phyloP scores from a whole-genome alignment of 2,888 invertebrate genomes.

The Conchocele bisecta region DNA sequence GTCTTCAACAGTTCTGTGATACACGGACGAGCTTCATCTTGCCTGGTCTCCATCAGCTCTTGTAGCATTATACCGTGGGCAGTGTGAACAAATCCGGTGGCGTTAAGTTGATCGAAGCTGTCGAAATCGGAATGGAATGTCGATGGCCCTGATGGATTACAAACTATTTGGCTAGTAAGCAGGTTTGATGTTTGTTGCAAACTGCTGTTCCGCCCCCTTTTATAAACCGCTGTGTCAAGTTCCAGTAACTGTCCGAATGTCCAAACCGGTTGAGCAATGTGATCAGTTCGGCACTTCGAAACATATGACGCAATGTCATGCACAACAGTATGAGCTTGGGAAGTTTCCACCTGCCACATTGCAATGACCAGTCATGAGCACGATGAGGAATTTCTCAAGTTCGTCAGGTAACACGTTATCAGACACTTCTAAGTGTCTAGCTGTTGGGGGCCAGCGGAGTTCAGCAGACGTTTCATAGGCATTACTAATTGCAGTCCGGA shows the following conservation, averaged over 20 bases:
- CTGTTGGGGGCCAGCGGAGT: constrained; percentile 8
- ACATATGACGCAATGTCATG: constrained; percentile 40
- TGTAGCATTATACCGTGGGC: constrained; percentile 65
- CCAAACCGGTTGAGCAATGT: constrained; percentile 38
- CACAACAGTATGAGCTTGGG: constrained; percentile 35
- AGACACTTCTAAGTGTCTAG: background rate
- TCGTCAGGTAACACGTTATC: background rate
- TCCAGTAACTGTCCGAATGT: constrained; percentile 44
- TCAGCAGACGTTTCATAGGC: background rate
- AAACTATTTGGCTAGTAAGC: constrained; percentile 48
- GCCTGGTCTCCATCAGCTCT: too few species aligned
- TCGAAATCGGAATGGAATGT: constrained; percentile 62
- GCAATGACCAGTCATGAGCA: constrained; percentile 8
- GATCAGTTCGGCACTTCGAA: constrained; percentile 30
- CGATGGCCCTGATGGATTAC: constrained; percentile 24
- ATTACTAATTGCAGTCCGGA: background rate
- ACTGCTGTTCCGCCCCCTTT: too few species aligned
- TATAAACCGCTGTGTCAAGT: constrained; percentile 43
- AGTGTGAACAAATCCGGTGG: constrained; percentile 55
- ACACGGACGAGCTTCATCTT: constrained; percentile 6
- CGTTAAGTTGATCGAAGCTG: constrained; percentile 55
- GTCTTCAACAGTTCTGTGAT: constrained; percentile 1
- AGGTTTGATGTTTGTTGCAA: constrained; percentile 43
- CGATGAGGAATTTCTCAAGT: background rate
- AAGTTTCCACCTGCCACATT: constrained; percentile 7